These are phyloP conservation scores for Micrasema longulum DNA, from an alignment of 1,140 invertebrate genomes.

Conservation along the genomic window DNA sequence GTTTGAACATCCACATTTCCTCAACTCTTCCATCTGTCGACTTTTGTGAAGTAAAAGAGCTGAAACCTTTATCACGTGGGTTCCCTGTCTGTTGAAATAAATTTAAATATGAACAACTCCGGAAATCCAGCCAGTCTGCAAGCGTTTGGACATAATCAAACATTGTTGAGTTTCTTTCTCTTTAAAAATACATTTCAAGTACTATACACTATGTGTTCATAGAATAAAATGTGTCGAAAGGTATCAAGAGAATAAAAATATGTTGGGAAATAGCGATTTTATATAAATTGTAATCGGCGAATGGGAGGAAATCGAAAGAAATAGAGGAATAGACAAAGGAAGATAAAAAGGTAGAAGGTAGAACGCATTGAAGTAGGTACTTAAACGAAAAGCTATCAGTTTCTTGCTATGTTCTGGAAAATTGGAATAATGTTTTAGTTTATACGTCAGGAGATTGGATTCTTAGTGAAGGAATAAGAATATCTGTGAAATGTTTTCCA, in stretches of 20 bases:
- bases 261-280: slow-evolving; percentile 20
- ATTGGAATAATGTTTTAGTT: slow-evolving; percentile 21
- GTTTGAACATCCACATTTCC: too few relatives aligned
- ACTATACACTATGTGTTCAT: too few relatives aligned
- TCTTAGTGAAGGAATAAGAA: background rate
- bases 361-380: slow-evolving; percentile 9
- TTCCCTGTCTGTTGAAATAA: too few relatives aligned
- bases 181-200: too few relatives aligned
- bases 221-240: slow-evolving; percentile 7
- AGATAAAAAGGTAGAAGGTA: slow-evolving; percentile 4
- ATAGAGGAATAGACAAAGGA: slow-evolving; percentile 6
- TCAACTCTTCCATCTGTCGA: too few relatives aligned
- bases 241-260: slow-evolving; percentile 4
- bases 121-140: too few relatives aligned
- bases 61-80: too few relatives aligned
- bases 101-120: too few relatives aligned
- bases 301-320: slow-evolving; percentile 3
- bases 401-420: background rate
- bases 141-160: too few relatives aligned
- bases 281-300: slow-evolving; percentile 34
- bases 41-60: too few relatives aligned
- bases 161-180: too few relatives aligned
- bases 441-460: background rate
- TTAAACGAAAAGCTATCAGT: slow-evolving; percentile 38
- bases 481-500: too few relatives aligned